Conservation (phyloP, 2,888 invertebrate genomes). For the Meta bourneti region DNA sequence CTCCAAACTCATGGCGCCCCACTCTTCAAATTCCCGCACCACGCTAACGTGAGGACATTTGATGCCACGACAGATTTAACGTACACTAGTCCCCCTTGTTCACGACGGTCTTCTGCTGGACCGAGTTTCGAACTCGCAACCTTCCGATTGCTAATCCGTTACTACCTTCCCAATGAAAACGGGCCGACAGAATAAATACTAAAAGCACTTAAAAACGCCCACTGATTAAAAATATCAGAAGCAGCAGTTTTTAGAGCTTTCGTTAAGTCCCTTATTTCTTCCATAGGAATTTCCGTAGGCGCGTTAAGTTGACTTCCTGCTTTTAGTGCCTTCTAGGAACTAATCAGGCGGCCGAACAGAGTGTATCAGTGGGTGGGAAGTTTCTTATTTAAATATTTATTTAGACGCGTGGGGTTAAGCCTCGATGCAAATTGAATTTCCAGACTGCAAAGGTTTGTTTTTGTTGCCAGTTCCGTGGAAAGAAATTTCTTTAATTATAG, state of each 20-base stretch:
- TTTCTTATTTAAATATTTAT: background rate
- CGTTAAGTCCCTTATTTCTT: background rate
- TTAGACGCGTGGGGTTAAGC: background rate
- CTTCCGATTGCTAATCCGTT: no score
- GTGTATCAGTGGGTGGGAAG: background rate
- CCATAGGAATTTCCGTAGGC: background rate
- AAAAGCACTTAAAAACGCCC: background rate
- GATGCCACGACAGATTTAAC: no score
- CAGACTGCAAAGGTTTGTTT: background rate
- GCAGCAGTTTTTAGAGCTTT: background rate
- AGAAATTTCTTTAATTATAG: background rate
- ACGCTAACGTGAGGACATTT: no score
- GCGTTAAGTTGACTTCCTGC: background rate
- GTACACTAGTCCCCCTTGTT: no score
- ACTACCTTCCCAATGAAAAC: no score
- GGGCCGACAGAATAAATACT: no score
- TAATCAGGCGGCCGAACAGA: background rate
- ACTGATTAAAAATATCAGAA: background rate
- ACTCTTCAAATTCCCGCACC: no score
- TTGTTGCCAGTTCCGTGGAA: background rate
- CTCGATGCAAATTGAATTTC: background rate
- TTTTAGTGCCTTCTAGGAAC: background rate
- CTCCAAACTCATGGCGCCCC: no score
- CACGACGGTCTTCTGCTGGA: no score
- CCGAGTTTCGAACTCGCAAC: no score